Evolutionary conservation across 1,140 invertebrate species (phyloP), one percentile per base, ranked within the genome.

Genomic region (Apocrypta bakeri): DNA sequence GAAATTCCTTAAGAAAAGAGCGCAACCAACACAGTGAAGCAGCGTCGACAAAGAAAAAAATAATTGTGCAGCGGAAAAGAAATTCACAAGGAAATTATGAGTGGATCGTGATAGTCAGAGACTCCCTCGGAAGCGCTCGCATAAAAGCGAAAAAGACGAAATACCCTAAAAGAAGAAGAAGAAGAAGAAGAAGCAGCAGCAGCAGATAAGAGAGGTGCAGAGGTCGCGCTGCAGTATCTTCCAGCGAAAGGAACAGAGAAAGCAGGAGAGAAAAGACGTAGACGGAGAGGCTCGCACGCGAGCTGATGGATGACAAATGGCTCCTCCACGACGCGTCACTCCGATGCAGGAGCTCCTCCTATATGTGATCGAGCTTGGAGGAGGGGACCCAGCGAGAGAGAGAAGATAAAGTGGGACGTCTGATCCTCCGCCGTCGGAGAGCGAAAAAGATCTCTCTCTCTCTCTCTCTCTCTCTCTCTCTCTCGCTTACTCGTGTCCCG

Each of bases 391-490:
- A 76, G 56, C n/a, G 84, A 83, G 81, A 25, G 72, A 69, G 73
- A 56, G 33, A 37, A 88, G 88, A 88, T 88, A 88, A 88, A 88
- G 87, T 87, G 88, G 88, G 85, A 88, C 86, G 88, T 87, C 88
- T 87, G 87, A 88, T 88, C 88, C 87, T 89, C 86, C 85, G 85
- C 79, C 86, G 86, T 84, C 83, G 87, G 85, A 81, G 85, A 87
- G 87, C 85, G 33, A 89, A 88, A 89, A 89, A 89, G 87, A 88
- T 88, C 85, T 85, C 85, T 14, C 80, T 84, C 85, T 79, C 68
- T 61, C 37, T 72, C 73, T 73, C 71, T 3, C 29, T 42, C 37
- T 21, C 24, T 71, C 68, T 12, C 29, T 31, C 68, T 71, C 31
- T 2, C 64, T 33, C 31, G 29, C 68, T 17, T 8, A 1, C 84